Evolutionary conservation across 2,888 invertebrate species (phyloP).

Genomic region (Digitonthophagus gazella): DNA sequence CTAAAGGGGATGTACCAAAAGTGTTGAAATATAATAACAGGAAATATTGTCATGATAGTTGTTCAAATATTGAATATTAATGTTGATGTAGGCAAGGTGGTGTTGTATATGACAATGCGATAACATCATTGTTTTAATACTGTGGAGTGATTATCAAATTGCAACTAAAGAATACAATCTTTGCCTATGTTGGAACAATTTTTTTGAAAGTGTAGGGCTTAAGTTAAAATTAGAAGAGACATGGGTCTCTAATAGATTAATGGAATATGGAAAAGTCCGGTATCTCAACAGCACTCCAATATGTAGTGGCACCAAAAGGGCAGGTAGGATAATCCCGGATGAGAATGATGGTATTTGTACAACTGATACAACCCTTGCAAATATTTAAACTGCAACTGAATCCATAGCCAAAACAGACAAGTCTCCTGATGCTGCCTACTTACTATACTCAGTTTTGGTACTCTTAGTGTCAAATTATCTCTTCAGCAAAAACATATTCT

Average conservation of each 20-base stretch:
- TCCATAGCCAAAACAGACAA: not conserved
- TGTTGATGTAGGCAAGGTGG: not conserved
- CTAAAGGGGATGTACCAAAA: constrained; percentile 7
- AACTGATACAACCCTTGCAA: not conserved
- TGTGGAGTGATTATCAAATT: constrained; percentile 4
- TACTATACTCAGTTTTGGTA: not conserved
- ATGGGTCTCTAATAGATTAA: constrained; percentile 4
- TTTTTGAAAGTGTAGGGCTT: not conserved
- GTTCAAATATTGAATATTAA: not conserved
- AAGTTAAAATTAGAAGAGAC: not conserved
- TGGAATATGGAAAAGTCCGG: constrained; percentile 5
- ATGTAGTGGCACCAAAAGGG: constrained; percentile 6
- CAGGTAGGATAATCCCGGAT: not conserved
- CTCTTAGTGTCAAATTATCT: not conserved
- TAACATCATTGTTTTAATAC: not conserved
- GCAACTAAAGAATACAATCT: not conserved
- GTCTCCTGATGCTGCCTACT: not conserved
- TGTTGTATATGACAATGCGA: constrained; percentile 1
- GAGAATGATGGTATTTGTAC: constrained; percentile 3
- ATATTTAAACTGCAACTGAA: not conserved
- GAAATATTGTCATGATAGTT: not conserved
- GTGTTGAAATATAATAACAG: not conserved
- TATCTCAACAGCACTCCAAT: constrained; percentile 1
- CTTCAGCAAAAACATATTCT: too few relatives aligned
- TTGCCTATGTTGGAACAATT: too few relatives aligned